Evolutionary conservation across 2,113 vertebrate genomes (phyloP), one percentile per base, ranked within the genome.

Genomic region (Phrynosoma blainvillii): DNA sequence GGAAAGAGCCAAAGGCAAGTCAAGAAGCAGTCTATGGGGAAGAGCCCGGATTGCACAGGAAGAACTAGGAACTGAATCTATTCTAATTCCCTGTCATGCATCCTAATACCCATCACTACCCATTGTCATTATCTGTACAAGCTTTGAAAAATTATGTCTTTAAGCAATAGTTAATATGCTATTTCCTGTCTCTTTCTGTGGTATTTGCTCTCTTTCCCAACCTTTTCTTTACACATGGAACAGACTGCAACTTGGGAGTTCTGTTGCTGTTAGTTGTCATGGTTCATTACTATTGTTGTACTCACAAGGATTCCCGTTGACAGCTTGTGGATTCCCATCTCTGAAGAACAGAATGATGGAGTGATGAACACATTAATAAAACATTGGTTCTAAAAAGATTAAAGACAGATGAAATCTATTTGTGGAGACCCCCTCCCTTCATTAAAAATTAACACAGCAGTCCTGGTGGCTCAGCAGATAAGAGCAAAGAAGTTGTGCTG

Each of bases 401-500:
- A 90, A 90, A 94, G 83, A 82, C 79, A 91, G 91, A 71, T 30
- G 65, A 82, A 71, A 82, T 86, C 92, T 91, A 90, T 87, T 84
- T 88, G 88, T 79, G 85, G 82, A 78, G 56, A 89, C 89, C 79
- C 59, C 59, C 59, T 12, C 32, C 73, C 89, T 59, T 87, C 87
- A 90, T 93, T 93, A 94, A 92, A 92, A 88, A 93, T 89, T 84
- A 91, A 90, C 81, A 81, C 32, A 87, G 89, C 42, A 90, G 84
- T 68, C 84, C 89, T 40, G 74, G 54, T 80, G 78, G 87, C 77
- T 93, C 76, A 56, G 77, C 4, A 84, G 91, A 27, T 36, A 71
- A 79, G 79, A 83, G 79, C 82, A 89, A 84, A 91, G 76, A 65
- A 8, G 0, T 88, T 75, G 52, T 89, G 79, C 79, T 79, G 2